Percentiles rank a stretch among this genome's conserved stretches.
phyloP scores from a whole-genome alignment of 1,140 invertebrate species.

The Drosophila nebulosa region DNA sequence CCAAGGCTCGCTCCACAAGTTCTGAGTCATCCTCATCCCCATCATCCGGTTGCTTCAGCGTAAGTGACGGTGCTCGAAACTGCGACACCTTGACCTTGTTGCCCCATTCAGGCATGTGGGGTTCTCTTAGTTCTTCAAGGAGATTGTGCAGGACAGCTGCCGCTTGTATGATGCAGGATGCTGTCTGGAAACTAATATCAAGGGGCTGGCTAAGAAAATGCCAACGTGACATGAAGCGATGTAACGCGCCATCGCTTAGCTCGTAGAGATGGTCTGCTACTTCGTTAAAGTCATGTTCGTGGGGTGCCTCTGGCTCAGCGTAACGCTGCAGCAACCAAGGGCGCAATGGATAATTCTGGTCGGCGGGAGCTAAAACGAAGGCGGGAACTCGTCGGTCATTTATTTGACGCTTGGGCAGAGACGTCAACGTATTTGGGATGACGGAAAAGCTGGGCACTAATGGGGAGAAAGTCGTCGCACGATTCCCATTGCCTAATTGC shows the following conservation, averaged over 20 bases:
- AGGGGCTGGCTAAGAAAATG: constrained; percentile 58
- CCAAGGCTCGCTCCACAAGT: constrained; percentile 4
- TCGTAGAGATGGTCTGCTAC: constrained; percentile 61
- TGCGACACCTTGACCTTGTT: constrained; percentile 44
- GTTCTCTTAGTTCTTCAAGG: constrained; percentile 58
- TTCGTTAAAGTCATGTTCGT: constrained; percentile 71
- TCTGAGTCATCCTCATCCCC: not conserved
- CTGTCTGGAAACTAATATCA: constrained; percentile 62
- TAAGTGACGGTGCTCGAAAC: constrained; percentile 24
- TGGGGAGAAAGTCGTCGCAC: not conserved
- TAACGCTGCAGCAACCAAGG: constrained; percentile 68
- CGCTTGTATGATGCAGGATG: constrained; percentile 62
- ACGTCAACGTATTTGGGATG: constrained; percentile 35
- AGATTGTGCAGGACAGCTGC: constrained; percentile 68
- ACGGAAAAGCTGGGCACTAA: constrained; percentile 43
- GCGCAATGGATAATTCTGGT: constrained; percentile 57
- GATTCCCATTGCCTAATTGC: constrained; percentile 27
- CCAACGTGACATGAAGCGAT: constrained; percentile 69
- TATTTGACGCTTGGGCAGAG: constrained; percentile 34
- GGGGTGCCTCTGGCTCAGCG: constrained; percentile 39
- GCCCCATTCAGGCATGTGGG: constrained; percentile 60
- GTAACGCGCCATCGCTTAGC: constrained; percentile 58
- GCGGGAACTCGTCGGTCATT: constrained; percentile 40
- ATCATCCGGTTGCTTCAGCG: constrained; percentile 4
- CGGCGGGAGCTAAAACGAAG: constrained; percentile 55